phyloP scores from a whole-genome alignment of 2,888 invertebrate species.

The Ametastegia equiseti region DNA sequence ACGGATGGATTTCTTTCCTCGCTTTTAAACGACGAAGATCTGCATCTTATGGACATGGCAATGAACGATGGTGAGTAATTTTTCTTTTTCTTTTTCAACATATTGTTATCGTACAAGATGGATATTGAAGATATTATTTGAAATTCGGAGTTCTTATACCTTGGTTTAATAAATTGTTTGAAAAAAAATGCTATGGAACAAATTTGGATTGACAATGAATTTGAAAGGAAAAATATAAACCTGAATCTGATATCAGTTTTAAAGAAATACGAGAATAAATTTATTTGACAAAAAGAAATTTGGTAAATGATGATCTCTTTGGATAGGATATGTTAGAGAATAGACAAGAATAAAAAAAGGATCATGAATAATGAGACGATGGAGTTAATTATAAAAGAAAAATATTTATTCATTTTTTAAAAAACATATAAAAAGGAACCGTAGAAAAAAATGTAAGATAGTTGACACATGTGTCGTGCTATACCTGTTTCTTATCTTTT shows the following conservation, averaged over 20 bases:
- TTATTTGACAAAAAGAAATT: too few relatives aligned
- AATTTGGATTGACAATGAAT: too few relatives aligned
- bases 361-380: slow-evolving; percentile 36
- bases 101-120: slow-evolving; percentile 37
- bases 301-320: too few relatives aligned
- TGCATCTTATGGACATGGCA: slow-evolving; percentile 95
- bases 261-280: too few relatives aligned
- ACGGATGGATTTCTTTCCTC: slow-evolving; percentile 93
- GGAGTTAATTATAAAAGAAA: slow-evolving; percentile 3
- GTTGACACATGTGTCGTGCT: background rate
- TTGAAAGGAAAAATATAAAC: too few relatives aligned
- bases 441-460: background rate
- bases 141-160: too few relatives aligned
- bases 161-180: too few relatives aligned
- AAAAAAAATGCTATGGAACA: too few relatives aligned
- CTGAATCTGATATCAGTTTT: too few relatives aligned
- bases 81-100: slow-evolving; percentile 25
- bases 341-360: slow-evolving; percentile 41
- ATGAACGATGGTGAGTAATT: slow-evolving; percentile 88
- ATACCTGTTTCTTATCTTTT: background rate
- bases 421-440: slow-evolving; percentile 59
- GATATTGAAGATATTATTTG: slow-evolving; percentile 22
- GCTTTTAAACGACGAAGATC: slow-evolving; percentile 91
- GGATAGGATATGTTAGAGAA: too few relatives aligned
- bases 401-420: slow-evolving; percentile 56